Evolutionary conservation across 2,888 invertebrate genomes (phyloP), one percentile per base, ranked within the genome.

Genomic region (Petrolisthes cinctipes): DNA sequence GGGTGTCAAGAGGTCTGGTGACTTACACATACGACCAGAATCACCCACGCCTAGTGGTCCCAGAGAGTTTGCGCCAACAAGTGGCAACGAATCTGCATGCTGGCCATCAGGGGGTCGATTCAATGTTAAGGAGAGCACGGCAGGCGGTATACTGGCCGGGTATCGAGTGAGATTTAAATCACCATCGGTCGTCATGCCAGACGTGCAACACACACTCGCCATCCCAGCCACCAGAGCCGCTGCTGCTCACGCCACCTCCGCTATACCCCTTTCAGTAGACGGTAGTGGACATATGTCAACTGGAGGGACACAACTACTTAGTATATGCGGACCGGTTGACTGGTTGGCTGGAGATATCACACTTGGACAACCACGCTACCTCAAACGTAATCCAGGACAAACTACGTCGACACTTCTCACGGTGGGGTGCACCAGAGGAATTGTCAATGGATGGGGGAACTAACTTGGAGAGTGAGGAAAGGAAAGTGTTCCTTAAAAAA

Each of bases 151-250:
- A 78, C 78, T 78, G 78, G 78, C 78, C 78, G 17, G 78, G 78
- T 7, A 78, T 78, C 54, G n/a, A 54, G 9, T 54, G 78, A 0
- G 68, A 71, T n/a, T 23, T 23, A 14, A 71, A 4, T 14, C 53
- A 83, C 71, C 61, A 81, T 51, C 20, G 81, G 20, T 7, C 57
- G 6, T 17, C 9, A 17, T 80, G 80, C 57, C 4, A 11, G 9
- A 76, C 57, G 23, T 83, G 83, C 57, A 61, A 83, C 54, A 76
- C 37, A 23, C 83, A 83, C n/a, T 75, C 83, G 11, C 83, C 83
- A 6, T 83, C 83, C 14, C 78, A 78, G 80, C 78, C 78, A 53
- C 78, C 54, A 54, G 78, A 54, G n/a, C 20, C 78, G 17, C 78
- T 78, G 14, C 17, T 78, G 14, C 17, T 78, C 37, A 37, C 78